Evolutionary conservation across 2,113 vertebrate species (phyloP), one percentile per base, ranked within the genome.

Genomic region (Dipodomys spectabilis): DNA sequence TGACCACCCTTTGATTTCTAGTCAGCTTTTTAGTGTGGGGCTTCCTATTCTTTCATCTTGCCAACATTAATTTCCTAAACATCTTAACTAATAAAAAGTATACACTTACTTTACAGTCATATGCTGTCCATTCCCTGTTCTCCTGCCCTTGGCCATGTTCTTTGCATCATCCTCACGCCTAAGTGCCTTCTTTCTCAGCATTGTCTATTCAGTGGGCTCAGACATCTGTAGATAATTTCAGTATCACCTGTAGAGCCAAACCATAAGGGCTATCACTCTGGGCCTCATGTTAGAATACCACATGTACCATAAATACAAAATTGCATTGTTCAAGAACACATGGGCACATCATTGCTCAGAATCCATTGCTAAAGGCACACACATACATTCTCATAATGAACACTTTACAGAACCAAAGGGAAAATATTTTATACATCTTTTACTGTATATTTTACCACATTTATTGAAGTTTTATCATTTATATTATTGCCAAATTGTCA

Each of bases 11-110:
- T 57, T 53, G 18, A 30, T 71, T 67, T 79, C 83, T 60, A 74
- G 39, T n/a, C 67, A 80, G 32, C 11, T 53, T 77, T 73, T 67
- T 68, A 28, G 6, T 44, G 2, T 18, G 8, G 35, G 44, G 18
- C 32, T 84, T 92, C 28, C 15, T 57, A 11, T 75, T 49, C 57
- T n/a, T 13, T 3, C 67, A 65, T 87, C 7, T 72, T 81, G 32
- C n/a, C 53, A 15, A 82, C 65, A 39, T 84, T 25, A 67, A 4
- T 65, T 28, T 80, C 25, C 57, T 25, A 18, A 16, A 57, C 39
- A 30, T 91, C 68, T 93, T 74, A 83, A 94, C 35, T n/a, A 57
- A 25, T 11, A 35, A 77, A 73, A 68, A 75, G 30, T 72, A 81
- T 87, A 60, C 19, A 19, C 49, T 49, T 93, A 28, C 12, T 88